Conservation (phyloP, 2,797 vertebrate genomes). For the Micrastur ruficollis region DNA sequence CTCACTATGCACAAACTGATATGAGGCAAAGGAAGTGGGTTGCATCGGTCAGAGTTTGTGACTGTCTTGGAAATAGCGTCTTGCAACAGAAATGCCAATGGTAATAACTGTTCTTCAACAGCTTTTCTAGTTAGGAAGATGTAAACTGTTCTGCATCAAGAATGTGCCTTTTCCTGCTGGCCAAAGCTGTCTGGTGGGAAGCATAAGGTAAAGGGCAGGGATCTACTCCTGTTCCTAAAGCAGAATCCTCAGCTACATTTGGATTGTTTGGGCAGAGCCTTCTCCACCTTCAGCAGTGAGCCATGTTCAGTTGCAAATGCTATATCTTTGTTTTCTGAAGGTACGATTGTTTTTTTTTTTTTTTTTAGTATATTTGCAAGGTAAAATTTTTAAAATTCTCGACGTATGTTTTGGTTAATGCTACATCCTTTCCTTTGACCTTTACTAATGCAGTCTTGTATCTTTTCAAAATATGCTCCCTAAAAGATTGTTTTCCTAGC, state of each 20-base stretch:
- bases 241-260: neutral
- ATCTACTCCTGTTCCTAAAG: neutral
- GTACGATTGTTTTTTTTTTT: neutral
- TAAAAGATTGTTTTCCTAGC: neutral
- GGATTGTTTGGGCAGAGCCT: neutral
- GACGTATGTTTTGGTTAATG: neutral
- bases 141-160: neutral
- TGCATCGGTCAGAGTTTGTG: neutral
- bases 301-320: neutral
- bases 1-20: neutral
- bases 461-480: neutral
- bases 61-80: neutral
- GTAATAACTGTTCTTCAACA: neutral
- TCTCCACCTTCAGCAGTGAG: neutral
- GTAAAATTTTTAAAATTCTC: neutral
- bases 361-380: neutral
- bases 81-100: neutral
- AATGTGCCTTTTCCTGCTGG: neutral
- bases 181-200: too few species aligned
- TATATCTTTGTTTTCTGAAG: neutral
- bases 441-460: neutral
- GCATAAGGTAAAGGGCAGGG: neutral
- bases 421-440: neutral
- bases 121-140: neutral
- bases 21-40: fast-evolving